A percentile compares a stretch with the other conserved stretches of the same genome.
Conservation (phyloP, 1,140 invertebrate species). For the Halictus rubicundus region DNA sequence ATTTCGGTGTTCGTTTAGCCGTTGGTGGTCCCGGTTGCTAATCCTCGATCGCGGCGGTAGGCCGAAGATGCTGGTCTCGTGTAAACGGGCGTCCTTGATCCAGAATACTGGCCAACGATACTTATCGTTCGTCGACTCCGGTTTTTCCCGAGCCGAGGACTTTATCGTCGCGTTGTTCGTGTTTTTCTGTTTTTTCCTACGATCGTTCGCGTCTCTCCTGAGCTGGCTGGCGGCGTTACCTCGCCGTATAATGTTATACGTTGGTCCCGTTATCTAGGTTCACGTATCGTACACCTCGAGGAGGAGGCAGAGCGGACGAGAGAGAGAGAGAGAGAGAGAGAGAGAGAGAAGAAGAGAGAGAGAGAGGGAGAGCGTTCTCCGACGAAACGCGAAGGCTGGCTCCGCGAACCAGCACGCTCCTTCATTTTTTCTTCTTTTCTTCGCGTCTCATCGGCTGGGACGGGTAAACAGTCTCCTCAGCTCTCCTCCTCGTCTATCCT, state of each 20-base stretch:
- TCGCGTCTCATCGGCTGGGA: slow-evolving; percentile 4
- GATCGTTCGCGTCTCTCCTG: slow-evolving; percentile 7
- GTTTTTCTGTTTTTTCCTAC: not conserved
- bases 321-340: not conserved
- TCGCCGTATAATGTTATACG: slow-evolving; percentile 46
- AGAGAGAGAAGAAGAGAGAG: slow-evolving; percentile 5
- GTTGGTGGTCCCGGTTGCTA: no score
- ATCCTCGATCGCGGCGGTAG: no score
- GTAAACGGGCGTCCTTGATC: not conserved
- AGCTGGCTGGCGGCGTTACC: slow-evolving; percentile 1
- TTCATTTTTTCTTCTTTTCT: not conserved
- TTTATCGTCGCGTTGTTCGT: not conserved
- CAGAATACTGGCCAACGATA: slow-evolving; percentile 1
- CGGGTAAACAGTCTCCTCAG: not conserved
- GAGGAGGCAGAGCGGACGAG: slow-evolving; percentile 1
- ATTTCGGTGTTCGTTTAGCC: no score
- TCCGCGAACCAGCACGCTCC: not conserved
- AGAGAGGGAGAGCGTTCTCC: slow-evolving; percentile 2
- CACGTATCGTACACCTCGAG: slow-evolving; percentile 44
- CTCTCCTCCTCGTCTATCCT: not conserved
- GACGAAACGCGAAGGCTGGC: slow-evolving; percentile 21
- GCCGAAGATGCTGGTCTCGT: not conserved
- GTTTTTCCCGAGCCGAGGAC: not conserved
- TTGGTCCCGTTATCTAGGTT: slow-evolving; percentile 42
- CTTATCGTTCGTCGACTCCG: slow-evolving; percentile 1